phyloP scores from a whole-genome alignment of 2,888 invertebrate genomes.

The Leptura quadrifasciata region DNA sequence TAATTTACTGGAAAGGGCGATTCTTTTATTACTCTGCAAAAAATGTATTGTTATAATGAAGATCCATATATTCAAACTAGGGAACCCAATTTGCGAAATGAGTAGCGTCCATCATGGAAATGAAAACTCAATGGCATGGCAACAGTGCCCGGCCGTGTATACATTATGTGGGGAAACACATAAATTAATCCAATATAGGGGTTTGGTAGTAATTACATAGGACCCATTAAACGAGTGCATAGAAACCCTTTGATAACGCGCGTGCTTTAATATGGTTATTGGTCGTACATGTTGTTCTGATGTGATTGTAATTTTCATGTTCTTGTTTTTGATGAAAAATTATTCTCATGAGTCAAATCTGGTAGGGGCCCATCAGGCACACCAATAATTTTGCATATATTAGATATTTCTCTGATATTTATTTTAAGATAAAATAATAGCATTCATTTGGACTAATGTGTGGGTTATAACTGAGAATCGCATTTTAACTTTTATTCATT shows the following conservation, averaged over 20 bases:
- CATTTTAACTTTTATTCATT: no score
- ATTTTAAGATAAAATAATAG: no score
- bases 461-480: no score
- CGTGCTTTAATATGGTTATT: constrained; percentile 28
- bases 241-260: constrained; percentile 33
- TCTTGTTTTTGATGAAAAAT: constrained; percentile 3
- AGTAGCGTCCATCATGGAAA: constrained; percentile 29
- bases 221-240: constrained; percentile 36
- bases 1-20: neutral
- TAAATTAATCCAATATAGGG: constrained; percentile 40
- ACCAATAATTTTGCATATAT: neutral
- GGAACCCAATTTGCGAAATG: constrained; percentile 34
- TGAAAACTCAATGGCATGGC: constrained; percentile 36
- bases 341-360: neutral
- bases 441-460: no score
- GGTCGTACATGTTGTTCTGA: constrained; percentile 9
- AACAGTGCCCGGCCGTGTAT: constrained; percentile 33
- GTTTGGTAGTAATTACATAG: constrained; percentile 31
- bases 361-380: neutral
- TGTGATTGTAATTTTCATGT: constrained; percentile 17
- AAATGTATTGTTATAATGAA: neutral
- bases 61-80: neutral
- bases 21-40: neutral
- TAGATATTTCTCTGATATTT: no score
- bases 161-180: constrained; percentile 36